phyloP scores from a whole-genome alignment of 2,797 vertebrate genomes.

The Arnoldichthys spilopterus region DNA sequence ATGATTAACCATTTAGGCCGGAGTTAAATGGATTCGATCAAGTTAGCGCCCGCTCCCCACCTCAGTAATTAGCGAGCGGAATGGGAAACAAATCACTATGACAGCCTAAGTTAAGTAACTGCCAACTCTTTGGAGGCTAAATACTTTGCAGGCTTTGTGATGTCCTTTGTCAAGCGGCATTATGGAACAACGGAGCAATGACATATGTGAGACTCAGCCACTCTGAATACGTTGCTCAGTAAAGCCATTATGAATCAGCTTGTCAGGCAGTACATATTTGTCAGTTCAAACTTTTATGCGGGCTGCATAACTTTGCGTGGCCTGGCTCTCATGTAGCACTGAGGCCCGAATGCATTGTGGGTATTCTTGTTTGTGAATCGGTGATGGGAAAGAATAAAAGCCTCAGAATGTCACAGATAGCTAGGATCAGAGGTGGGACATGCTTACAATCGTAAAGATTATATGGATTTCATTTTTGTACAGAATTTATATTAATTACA shows the following conservation, averaged over 20 bases:
- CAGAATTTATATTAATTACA: too few species aligned
- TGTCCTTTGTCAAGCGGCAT: slow-evolving; percentile 38
- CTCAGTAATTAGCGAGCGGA: slow-evolving; percentile 52
- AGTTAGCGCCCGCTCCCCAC: slow-evolving; percentile 51
- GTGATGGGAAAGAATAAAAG: background rate
- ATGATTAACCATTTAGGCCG: slow-evolving; percentile 61
- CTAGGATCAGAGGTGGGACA: too few species aligned
- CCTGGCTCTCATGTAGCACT: background rate
- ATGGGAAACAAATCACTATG: slow-evolving; percentile 58
- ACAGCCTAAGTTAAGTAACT: slow-evolving; percentile 49
- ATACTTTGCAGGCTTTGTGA: slow-evolving; percentile 40
- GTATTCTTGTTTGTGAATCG: background rate
- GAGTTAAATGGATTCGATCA: slow-evolving; percentile 60
- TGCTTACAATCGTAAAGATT: too few species aligned
- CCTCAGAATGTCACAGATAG: too few species aligned
- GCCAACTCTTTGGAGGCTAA: slow-evolving; percentile 39
- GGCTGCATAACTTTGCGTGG: background rate
- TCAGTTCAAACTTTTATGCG: slow-evolving; percentile 16
- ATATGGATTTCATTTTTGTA: background rate
- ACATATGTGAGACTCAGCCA: background rate
- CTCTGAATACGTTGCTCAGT: slow-evolving; percentile 8
- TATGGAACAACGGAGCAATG: slow-evolving; percentile 26
- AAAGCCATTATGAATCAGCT: slow-evolving; percentile 20
- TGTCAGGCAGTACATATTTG: slow-evolving; percentile 3
- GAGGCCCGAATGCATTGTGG: background rate